A percentile compares a stretch with the other conserved stretches of the same genome.
Conservation (phyloP, 2,113 vertebrate species). For the Xenopus borealis region DNA sequence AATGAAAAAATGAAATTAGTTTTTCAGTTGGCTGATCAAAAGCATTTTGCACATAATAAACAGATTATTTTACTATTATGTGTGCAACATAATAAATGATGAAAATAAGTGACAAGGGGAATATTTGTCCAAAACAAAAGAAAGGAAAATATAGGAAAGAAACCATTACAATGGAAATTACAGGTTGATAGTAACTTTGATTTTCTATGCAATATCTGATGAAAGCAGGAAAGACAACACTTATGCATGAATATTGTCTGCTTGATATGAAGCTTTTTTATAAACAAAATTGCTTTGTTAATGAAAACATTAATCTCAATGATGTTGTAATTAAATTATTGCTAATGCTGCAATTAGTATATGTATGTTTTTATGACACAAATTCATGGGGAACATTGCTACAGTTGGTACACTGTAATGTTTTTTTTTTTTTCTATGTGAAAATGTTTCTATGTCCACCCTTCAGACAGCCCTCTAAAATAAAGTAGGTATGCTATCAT, state of each 20-base stretch:
- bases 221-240: conserved; percentile 17
- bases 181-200: conserved; percentile 31
- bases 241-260: conserved; percentile 16
- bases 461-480: too few relatives aligned
- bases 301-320: too few relatives aligned
- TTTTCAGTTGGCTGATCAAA: conserved; percentile 99
- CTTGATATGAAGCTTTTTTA: not conserved
- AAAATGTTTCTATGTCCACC: too few relatives aligned
- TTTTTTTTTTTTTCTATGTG: too few relatives aligned
- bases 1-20: conserved; percentile 99
- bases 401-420: too few relatives aligned
- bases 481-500: too few relatives aligned
- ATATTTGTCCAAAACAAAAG: conserved; percentile 14
- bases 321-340: too few relatives aligned
- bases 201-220: conserved; percentile 21
- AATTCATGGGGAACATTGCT: too few relatives aligned
- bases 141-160: not conserved
- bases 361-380: too few relatives aligned
- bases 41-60: conserved; percentile 99
- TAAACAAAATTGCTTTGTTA: not conserved
- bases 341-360: too few relatives aligned
- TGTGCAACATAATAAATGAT: conserved; percentile 75
- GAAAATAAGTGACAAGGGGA: conserved; percentile 53
- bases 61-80: conserved; percentile 89
- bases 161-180: conserved; percentile 27